These are phyloP conservation scores for Eonycteris spelaea DNA, from an alignment of 2,113 vertebrate genomes.

Conservation along the genomic window DNA sequence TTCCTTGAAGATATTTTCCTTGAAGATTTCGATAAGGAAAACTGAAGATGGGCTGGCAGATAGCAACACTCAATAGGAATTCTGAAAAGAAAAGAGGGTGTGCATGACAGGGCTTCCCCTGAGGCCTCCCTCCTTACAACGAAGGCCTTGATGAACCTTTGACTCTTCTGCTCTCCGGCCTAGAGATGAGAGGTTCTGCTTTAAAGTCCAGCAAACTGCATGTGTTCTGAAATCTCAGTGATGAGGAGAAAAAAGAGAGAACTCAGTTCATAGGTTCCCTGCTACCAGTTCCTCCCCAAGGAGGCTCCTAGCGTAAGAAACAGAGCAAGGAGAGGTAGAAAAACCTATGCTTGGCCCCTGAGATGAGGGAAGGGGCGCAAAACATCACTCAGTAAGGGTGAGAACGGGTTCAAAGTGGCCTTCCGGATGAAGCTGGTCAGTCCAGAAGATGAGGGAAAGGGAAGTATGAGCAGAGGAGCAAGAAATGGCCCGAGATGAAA, in stretches of 20 bases:
- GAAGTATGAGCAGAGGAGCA: not conserved
- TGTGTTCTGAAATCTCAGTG: not conserved
- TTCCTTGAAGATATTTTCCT: not conserved
- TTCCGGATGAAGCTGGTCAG: not conserved
- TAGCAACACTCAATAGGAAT: not conserved
- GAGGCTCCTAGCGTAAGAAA: not conserved
- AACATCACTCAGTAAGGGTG: not conserved
- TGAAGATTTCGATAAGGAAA: not conserved
- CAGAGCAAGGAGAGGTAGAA: not conserved
- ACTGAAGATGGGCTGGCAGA: not conserved
- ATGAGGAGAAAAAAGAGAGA: not conserved
- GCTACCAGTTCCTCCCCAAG: not conserved
- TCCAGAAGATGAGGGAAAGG: not conserved
- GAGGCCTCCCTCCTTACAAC: not conserved
- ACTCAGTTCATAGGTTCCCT: not conserved
- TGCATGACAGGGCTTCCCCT: fast-evolving
- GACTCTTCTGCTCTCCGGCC: not conserved
- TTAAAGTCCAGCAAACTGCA: not conserved
- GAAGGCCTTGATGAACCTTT: not conserved
- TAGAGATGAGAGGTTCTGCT: not conserved
- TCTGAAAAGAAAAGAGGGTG: not conserved
- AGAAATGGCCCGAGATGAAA: not conserved
- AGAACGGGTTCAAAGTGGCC: not conserved
- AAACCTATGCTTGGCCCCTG: not conserved
- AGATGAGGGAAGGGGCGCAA: not conserved